phyloP scores from a whole-genome alignment of 2,113 vertebrate species.

The Otocyon megalotis region DNA sequence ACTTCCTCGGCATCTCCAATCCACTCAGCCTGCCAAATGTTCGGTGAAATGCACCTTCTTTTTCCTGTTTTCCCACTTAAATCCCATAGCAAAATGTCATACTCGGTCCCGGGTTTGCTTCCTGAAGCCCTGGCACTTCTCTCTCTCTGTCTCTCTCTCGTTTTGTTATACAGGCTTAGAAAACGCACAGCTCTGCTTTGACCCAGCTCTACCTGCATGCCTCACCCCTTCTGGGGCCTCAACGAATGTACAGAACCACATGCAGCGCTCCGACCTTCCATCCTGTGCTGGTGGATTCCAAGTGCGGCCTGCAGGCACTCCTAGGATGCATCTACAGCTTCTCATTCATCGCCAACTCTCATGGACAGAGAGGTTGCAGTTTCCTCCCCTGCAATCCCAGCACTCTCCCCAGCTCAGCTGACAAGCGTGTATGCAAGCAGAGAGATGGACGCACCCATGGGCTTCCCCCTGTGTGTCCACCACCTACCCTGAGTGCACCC shows the following conservation, averaged over 20 bases:
- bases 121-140: background rate
- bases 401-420: background rate
- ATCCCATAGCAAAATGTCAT: background rate
- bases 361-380: too few species aligned
- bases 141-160: background rate
- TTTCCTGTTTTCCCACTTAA: background rate
- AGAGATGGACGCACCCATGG: background rate
- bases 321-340: background rate
- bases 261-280: accelerated
- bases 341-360: too few species aligned
- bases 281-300: too few species aligned
- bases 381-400: background rate
- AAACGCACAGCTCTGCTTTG: background rate
- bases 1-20: too few species aligned
- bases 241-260: background rate
- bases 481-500: background rate
- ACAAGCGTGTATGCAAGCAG: background rate
- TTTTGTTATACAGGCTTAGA: background rate
- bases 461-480: background rate
- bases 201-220: accelerated
- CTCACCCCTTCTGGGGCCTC: background rate
- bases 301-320: too few species aligned
- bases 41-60: background rate
- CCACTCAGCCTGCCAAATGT: too few species aligned
- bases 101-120: background rate